phyloP scores from a whole-genome alignment of 1,140 invertebrate species.

The Phthorimaea operculella region DNA sequence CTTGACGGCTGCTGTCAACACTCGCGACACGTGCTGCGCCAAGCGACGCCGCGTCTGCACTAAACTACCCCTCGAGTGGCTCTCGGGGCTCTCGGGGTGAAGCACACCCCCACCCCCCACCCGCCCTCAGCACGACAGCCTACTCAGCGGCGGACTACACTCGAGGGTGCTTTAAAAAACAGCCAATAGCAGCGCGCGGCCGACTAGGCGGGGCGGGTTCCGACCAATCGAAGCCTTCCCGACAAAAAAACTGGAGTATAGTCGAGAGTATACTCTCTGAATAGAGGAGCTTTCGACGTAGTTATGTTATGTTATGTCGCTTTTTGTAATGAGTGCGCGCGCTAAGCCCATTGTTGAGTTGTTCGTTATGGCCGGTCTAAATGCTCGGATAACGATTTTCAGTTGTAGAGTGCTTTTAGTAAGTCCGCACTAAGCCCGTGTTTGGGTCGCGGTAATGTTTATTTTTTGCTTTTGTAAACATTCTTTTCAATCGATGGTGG shows the following conservation, averaged over 20 bases:
- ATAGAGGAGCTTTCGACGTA: conserved; percentile 63
- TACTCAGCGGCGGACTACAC: conserved; percentile 44
- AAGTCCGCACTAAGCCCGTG: conserved; percentile 54
- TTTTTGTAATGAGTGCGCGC: conserved; percentile 66
- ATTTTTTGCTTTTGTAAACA: conserved; percentile 13
- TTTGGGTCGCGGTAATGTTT: conserved; percentile 18
- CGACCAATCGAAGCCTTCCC: conserved; percentile 57
- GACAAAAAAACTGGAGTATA: conserved; percentile 63
- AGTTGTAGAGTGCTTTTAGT: conserved; percentile 61
- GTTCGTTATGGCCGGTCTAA: conserved; percentile 63
- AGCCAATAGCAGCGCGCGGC: conserved; percentile 35
- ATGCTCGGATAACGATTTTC: conserved; percentile 65
- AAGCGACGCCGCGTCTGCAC: conserved; percentile 56
- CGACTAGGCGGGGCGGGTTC: conserved; percentile 37
- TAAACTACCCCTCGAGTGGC: conserved; percentile 66
- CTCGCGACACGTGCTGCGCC: conserved; percentile 56
- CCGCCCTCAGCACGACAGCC: conserved; percentile 63
- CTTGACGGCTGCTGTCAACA: conserved; percentile 39
- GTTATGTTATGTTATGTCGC: conserved; percentile 63
- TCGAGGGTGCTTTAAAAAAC: conserved; percentile 57
- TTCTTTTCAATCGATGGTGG: too few relatives aligned
- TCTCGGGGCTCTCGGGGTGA: conserved; percentile 64
- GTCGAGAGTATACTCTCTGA: conserved; percentile 36
- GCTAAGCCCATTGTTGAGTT: conserved; percentile 66
- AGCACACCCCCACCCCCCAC: conserved; percentile 61